phyloP scores from a whole-genome alignment of 2,113 vertebrate species.

The Ophiodon elongatus region DNA sequence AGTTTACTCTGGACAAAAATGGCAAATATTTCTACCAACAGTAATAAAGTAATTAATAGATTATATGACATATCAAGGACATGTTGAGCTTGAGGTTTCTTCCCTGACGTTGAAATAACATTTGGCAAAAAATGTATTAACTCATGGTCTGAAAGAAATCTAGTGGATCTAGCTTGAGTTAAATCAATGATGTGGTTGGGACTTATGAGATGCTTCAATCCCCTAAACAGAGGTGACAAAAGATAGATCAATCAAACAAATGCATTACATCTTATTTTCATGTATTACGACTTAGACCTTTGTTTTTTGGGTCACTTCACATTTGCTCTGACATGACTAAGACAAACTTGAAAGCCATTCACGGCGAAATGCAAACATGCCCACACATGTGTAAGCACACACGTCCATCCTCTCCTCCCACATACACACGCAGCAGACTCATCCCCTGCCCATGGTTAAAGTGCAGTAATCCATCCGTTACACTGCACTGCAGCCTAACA shows the following conservation, averaged over 20 bases:
- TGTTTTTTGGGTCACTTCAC: slow-evolving; percentile 22
- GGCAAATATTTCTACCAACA: not conserved
- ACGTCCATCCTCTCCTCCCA: not conserved
- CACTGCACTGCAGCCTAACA: slow-evolving; percentile 65
- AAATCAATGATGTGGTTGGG: not conserved
- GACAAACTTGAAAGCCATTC: not conserved
- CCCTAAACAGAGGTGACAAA: slow-evolving; percentile 1
- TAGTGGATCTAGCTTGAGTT: not conserved
- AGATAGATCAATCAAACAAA: not conserved
- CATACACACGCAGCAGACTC: slow-evolving; percentile 2
- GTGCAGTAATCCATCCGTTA: slow-evolving; percentile 62
- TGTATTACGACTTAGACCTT: not conserved
- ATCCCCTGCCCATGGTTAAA: slow-evolving; percentile 35
- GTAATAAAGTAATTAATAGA: not conserved
- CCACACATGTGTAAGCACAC: not conserved
- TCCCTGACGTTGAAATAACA: not conserved
- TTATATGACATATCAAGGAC: not conserved
- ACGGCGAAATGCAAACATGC: not conserved
- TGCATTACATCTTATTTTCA: not conserved
- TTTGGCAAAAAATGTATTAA: not conserved
- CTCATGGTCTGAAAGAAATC: not conserved
- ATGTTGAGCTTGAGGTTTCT: not conserved
- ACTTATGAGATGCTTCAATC: not conserved
- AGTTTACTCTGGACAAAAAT: not conserved
- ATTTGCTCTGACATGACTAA: slow-evolving; percentile 4